These are phyloP conservation scores for Hephaestus fuliginosus DNA, from an alignment of 2,797 vertebrate genomes.

Conservation along the genomic window DNA sequence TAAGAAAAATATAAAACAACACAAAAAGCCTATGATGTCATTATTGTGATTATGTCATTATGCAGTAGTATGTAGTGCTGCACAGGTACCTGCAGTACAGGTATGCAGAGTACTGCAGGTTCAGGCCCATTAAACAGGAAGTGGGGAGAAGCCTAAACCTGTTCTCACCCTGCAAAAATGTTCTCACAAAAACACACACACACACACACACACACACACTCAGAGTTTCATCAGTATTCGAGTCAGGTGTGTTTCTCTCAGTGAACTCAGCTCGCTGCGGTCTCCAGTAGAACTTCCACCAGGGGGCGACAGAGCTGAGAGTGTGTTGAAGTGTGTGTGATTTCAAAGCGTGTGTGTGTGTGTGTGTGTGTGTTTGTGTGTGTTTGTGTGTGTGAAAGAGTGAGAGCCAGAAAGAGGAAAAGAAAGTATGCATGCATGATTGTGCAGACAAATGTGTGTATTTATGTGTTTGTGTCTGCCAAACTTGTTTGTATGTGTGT, in stretches of 20 bases:
- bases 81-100: too few relatives aligned
- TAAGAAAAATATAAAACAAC: too few relatives aligned
- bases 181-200: conserved; percentile 24
- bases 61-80: too few relatives aligned
- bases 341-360: neutral
- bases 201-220: neutral
- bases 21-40: too few relatives aligned
- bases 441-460: conserved; percentile 68
- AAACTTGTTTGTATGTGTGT: conserved; percentile 64
- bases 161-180: conserved; percentile 29
- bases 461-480: conserved; percentile 55
- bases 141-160: neutral
- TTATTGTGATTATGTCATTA: too few relatives aligned
- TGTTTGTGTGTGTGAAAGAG: conserved; percentile 7
- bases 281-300: conserved; percentile 27
- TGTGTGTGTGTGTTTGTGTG: neutral
- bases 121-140: neutral
- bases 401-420: conserved; percentile 39
- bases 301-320: conserved; percentile 54
- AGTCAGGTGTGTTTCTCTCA: conserved; percentile 22
- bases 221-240: conserved; percentile 26
- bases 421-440: conserved; percentile 60
- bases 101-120: too few relatives aligned
- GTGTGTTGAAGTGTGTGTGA: conserved; percentile 5
- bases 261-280: neutral